These are phyloP conservation scores for Apotomis betuletana DNA, from an alignment of 2,888 invertebrate species.

Conservation along the genomic window DNA sequence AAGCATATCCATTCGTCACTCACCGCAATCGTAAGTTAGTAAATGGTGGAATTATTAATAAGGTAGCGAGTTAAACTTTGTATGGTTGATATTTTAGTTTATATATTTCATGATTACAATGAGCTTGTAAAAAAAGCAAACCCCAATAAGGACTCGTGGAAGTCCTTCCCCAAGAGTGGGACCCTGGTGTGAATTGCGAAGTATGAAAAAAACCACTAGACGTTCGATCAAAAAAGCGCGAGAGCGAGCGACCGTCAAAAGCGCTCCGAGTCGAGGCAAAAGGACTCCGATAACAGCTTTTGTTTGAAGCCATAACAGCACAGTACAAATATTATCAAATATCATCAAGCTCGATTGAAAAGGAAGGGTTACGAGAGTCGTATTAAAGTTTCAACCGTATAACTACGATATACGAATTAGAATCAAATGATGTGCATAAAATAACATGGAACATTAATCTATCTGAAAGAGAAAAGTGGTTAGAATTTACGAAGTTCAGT, in stretches of 20 bases:
- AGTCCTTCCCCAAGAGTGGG: neutral
- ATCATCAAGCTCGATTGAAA: conserved; percentile 1
- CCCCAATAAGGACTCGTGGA: no score
- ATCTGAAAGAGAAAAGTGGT: neutral
- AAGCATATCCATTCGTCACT: neutral
- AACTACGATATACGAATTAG: neutral
- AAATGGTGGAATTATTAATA: no score
- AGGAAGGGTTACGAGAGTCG: neutral
- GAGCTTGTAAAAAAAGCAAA: no score
- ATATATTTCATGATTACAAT: no score
- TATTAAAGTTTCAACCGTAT: neutral
- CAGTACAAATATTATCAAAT: conserved; percentile 8
- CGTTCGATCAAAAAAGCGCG: neutral
- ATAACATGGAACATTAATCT: neutral
- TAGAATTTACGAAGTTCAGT: neutral
- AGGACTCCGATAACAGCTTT: conserved; percentile 11
- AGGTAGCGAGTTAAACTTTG: no score
- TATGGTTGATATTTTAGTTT: no score
- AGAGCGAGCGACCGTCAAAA: neutral
- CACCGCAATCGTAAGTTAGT: neutral
- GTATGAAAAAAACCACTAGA: neutral
- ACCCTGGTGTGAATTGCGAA: neutral
- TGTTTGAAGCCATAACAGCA: conserved; percentile 14
- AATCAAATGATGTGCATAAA: neutral
- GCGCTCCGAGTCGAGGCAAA: neutral